Conservation (phyloP, 2,888 invertebrate genomes). For the Archips xylosteana region DNA sequence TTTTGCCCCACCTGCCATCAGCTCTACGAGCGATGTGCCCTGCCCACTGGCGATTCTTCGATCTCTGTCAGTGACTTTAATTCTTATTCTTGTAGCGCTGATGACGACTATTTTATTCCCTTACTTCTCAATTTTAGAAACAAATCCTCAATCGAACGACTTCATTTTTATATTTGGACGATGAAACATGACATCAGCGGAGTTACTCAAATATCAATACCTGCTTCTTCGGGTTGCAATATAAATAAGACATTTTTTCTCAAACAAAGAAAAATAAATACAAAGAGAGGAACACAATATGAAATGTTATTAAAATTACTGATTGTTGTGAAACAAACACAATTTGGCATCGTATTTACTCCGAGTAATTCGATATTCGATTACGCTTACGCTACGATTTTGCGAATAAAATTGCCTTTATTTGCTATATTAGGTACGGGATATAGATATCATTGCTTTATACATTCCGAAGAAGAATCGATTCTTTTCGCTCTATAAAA, state of each 20-base stretch:
- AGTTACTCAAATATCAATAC: not conserved
- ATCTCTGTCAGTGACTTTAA: too few relatives aligned
- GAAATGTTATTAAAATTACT: constrained; percentile 4
- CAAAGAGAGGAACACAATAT: constrained; percentile 1
- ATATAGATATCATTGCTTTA: constrained; percentile 8
- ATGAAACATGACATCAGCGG: not conserved
- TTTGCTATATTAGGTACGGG: constrained; percentile 2
- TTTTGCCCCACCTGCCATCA: too few relatives aligned
- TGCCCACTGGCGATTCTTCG: too few relatives aligned
- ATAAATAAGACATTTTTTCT: not conserved
- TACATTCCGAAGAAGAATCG: not conserved
- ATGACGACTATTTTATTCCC: too few relatives aligned
- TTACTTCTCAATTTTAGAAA: too few relatives aligned
- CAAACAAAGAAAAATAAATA: not conserved
- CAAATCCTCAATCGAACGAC: too few relatives aligned
- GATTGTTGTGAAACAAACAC: constrained; percentile 1
- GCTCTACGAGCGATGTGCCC: too few relatives aligned
- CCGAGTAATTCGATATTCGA: constrained; percentile 18
- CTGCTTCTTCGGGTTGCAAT: not conserved
- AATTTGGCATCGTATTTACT: constrained; percentile 3
- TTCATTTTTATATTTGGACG: not conserved
- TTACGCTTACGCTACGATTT: not conserved
- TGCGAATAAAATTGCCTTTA: not conserved
- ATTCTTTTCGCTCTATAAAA: not conserved
- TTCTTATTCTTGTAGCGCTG: too few relatives aligned